Percentiles rank a stretch among this genome's conserved stretches.
Evolutionary conservation across 2,888 invertebrate species (phyloP).

Genomic region (Melinaea marsaeus): DNA sequence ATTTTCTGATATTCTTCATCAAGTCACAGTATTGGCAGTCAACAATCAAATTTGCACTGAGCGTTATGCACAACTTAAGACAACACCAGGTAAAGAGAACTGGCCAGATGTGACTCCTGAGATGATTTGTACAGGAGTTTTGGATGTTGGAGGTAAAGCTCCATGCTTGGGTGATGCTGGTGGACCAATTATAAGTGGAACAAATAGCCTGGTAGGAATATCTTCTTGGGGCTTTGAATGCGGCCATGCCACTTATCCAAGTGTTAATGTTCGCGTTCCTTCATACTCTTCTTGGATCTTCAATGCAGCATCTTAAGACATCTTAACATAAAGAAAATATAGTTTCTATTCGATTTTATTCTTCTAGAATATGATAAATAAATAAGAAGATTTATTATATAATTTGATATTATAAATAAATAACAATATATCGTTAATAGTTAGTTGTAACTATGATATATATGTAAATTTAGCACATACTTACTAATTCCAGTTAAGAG

Average conservation of each 20-base stretch:
- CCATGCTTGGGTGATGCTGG: conserved; percentile 47
- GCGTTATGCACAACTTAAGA: conserved; percentile 48
- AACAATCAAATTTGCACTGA: conserved; percentile 42
- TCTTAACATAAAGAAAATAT: neutral
- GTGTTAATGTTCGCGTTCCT: conserved; percentile 68
- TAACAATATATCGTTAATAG: too few species aligned
- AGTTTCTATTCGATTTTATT: neutral
- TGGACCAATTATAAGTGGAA: conserved; percentile 32
- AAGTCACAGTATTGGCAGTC: conserved; percentile 44
- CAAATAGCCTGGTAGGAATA: conserved; percentile 50
- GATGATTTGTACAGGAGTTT: conserved; percentile 55
- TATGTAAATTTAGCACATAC: too few species aligned
- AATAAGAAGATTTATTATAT: too few species aligned
- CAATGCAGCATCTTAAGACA: conserved; percentile 30
- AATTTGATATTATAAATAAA: too few species aligned
- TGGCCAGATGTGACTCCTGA: conserved; percentile 42
- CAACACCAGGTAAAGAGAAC: conserved; percentile 67
- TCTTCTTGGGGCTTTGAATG: conserved; percentile 64
- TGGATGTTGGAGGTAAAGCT: conserved; percentile 44
- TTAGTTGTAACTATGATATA: too few species aligned
- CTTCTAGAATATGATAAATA: too few species aligned
- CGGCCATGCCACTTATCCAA: conserved; percentile 63
- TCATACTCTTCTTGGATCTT: conserved; percentile 47
- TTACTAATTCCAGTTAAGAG: too few species aligned
- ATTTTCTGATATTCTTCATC: conserved; percentile 31